These are phyloP conservation scores for Rhizoglyphus robini DNA, from an alignment of 1,140 invertebrate genomes.

Conservation along the genomic window DNA sequence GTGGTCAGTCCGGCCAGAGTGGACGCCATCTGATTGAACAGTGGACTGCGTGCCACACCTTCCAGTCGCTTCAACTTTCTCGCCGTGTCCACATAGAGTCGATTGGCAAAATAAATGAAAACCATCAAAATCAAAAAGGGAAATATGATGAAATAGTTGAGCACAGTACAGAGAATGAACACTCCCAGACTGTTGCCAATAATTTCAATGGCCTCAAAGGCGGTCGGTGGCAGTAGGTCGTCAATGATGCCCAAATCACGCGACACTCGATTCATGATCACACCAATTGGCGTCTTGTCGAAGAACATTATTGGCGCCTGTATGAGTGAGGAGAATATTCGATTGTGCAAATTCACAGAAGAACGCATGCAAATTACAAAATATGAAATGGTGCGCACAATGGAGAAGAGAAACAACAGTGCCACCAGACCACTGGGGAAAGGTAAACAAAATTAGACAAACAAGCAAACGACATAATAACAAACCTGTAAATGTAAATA, in stretches of 20 bases:
- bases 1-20: constrained; percentile 39
- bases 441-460: no score
- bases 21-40: no score
- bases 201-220: constrained; percentile 54
- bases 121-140: constrained; percentile 50
- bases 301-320: constrained; percentile 73
- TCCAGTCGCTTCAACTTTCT: constrained; percentile 62
- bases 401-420: no score
- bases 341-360: no score
- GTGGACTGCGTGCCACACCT: constrained; percentile 36
- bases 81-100: no score
- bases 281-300: constrained; percentile 55
- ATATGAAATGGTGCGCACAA: no score
- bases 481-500: neutral
- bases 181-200: constrained; percentile 13
- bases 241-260: constrained; percentile 24
- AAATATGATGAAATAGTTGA: constrained; percentile 7
- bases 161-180: neutral
- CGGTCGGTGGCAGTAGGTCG: constrained; percentile 26
- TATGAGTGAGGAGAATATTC: constrained; percentile 58
- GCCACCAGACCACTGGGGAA: no score
- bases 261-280: constrained; percentile 22
- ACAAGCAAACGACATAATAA: no score
- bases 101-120: constrained; percentile 55
- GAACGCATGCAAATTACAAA: no score